Evolutionary conservation across 2,888 invertebrate genomes (phyloP).

Genomic region (Hypomecis atomaria): DNA sequence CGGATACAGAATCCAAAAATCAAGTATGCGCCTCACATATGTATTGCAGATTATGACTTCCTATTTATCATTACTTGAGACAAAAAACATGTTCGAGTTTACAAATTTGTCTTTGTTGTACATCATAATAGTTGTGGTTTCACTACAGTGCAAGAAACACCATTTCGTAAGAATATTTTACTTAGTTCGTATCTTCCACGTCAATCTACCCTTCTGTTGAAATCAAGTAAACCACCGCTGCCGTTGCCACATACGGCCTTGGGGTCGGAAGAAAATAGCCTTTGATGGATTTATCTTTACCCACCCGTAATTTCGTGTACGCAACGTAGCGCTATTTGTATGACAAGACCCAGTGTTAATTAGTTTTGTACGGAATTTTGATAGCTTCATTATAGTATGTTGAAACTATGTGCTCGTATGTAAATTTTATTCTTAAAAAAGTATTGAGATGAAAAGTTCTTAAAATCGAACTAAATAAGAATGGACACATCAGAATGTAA

Average conservation of each 20-base stretch:
- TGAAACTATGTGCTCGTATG: slow-evolving; percentile 11
- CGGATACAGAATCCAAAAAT: no score
- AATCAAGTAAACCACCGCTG: slow-evolving; percentile 34
- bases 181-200: slow-evolving; percentile 12
- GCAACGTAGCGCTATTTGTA: slow-evolving; percentile 36
- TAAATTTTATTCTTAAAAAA: background rate
- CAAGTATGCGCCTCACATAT: no score
- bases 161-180: background rate
- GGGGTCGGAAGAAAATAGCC: slow-evolving; percentile 32
- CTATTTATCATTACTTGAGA: no score
- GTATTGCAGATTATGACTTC: no score
- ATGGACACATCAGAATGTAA: no score
- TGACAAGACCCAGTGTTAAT: slow-evolving; percentile 22
- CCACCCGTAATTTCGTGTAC: slow-evolving; percentile 35
- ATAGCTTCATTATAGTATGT: slow-evolving; percentile 7
- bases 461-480: no score
- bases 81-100: no score
- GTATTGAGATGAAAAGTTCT: no score
- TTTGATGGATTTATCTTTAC: slow-evolving; percentile 38
- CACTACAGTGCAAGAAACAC: background rate
- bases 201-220: slow-evolving; percentile 34
- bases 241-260: slow-evolving; percentile 37
- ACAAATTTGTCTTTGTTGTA: no score
- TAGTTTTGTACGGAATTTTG: slow-evolving; percentile 17
- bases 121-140: background rate